Conservation (phyloP, 2,888 invertebrate genomes). For the Rotaria magnacalcarata region DNA sequence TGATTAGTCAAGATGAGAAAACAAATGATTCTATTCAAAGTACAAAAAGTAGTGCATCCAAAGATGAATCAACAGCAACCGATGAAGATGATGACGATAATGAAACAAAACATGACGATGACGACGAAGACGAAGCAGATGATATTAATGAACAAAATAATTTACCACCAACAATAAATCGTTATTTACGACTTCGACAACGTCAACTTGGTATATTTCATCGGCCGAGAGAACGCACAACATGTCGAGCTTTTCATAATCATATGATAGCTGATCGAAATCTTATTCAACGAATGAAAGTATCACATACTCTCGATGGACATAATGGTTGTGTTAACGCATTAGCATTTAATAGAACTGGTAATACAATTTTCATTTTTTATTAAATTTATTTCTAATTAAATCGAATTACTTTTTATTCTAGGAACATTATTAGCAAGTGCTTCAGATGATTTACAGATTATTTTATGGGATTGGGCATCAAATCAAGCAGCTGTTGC, state of each 20-base stretch:
- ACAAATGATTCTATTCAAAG: neutral
- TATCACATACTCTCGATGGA: constrained; percentile 71
- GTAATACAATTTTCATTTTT: constrained; percentile 48
- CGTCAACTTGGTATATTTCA: neutral
- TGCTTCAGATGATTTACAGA: constrained; percentile 81
- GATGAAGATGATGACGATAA: neutral
- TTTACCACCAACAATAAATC: neutral
- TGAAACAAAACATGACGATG: neutral
- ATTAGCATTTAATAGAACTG: constrained; percentile 78
- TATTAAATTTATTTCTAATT: neutral
- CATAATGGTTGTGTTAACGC: constrained; percentile 88
- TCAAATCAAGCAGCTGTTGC: constrained; percentile 66
- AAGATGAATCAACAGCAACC: neutral
- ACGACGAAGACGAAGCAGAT: neutral
- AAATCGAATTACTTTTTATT: neutral
- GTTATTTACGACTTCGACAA: neutral
- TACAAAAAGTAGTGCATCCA: neutral
- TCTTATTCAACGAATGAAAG: constrained; percentile 74
- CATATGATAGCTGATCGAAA: constrained; percentile 76
- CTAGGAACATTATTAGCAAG: constrained; percentile 59
- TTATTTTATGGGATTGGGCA: constrained; percentile 87
- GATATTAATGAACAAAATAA: neutral
- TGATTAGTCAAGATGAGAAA: neutral
- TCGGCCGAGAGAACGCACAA: neutral
- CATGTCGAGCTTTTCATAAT: constrained; percentile 66